Evolutionary conservation across 1,140 invertebrate genomes (phyloP), one percentile per base, ranked within the genome.

Genomic region (Pseudomyrmex flavicornis): DNA sequence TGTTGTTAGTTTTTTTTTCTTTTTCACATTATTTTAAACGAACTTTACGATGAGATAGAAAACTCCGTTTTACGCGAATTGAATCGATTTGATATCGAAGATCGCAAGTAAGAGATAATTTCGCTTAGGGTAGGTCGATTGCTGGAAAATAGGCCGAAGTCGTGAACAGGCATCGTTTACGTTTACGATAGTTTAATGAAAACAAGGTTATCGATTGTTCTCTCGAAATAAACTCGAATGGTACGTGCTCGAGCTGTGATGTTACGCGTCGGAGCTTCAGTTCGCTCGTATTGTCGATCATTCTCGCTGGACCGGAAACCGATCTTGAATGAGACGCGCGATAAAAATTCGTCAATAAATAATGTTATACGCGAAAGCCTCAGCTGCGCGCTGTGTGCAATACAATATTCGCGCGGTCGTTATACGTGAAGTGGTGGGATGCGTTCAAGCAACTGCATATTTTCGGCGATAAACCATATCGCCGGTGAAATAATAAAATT

Each of bases 401-500:
- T 12, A 50, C 26, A 48, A 35, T 35, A 66, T 68, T 65, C 68
- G 10, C 15, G n/a, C 17, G n/a, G 59, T 58, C 58, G 50, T 20
- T 54, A 52, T 48, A 17, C 5, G 5, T 35, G 4, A 10, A 17
- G 44, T 48, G 35, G 26, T 26, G 22, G 65, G 22, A 35, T 15
- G 4, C 12, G n/a, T 20, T 17, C 15, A 17, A 46, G n/a, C 10
- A 5, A 35, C 50, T 72, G 50, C 13, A 46, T 61, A 35, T 80
- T 73, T 61, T 46, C 15, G 50, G 26, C 50, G 69, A 63, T 62
- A 85, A 82, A 86, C 54, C 82, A 82, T 75, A 86, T 17, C 35
- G 4, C 35, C 12, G 26, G 17, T 13, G 63, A 74, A 74, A 82
- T 85, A 86, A 86, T 87, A 86, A 87, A 87, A 87, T 82, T n/a